These are phyloP conservation scores for Cherax quadricarinatus DNA, from an alignment of 1,140 invertebrate genomes.

Conservation along the genomic window DNA sequence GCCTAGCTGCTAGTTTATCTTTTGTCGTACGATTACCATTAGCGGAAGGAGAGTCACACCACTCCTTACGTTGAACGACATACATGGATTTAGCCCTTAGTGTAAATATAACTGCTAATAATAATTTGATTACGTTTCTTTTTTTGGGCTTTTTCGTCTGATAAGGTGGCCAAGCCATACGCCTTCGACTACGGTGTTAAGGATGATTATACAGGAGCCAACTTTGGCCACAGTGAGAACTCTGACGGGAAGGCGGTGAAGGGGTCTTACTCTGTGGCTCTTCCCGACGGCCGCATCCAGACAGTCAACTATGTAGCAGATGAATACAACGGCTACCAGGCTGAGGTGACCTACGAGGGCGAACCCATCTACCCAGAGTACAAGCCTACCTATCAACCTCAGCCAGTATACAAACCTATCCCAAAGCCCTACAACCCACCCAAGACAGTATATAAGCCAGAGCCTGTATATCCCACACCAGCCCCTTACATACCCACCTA, in stretches of 20 bases:
- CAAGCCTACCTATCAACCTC: conserved; percentile 25
- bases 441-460: conserved; percentile 16
- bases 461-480: background rate
- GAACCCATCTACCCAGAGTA: conserved; percentile 61
- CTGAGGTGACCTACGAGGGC: conserved; percentile 74
- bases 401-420: conserved; percentile 11
- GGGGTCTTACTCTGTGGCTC: conserved; percentile 74
- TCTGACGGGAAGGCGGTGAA: conserved; percentile 74
- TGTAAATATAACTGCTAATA: too few relatives aligned
- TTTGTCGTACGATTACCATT: too few relatives aligned
- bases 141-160: too few relatives aligned
- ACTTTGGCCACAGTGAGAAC: conserved; percentile 74
- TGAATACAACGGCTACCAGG: conserved; percentile 74
- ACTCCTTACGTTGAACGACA: too few relatives aligned
- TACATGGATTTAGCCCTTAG: too few relatives aligned
- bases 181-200: conserved; percentile 74
- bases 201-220: conserved; percentile 74
- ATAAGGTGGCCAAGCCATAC: conserved; percentile 73
- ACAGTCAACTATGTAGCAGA: conserved; percentile 75
- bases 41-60: too few relatives aligned
- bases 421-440: conserved; percentile 32
- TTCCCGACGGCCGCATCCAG: conserved; percentile 75
- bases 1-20: too few relatives aligned
- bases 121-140: too few relatives aligned
- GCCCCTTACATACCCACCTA: background rate